Conservation (phyloP, 2,113 vertebrate genomes). For the Otis tarda region DNA sequence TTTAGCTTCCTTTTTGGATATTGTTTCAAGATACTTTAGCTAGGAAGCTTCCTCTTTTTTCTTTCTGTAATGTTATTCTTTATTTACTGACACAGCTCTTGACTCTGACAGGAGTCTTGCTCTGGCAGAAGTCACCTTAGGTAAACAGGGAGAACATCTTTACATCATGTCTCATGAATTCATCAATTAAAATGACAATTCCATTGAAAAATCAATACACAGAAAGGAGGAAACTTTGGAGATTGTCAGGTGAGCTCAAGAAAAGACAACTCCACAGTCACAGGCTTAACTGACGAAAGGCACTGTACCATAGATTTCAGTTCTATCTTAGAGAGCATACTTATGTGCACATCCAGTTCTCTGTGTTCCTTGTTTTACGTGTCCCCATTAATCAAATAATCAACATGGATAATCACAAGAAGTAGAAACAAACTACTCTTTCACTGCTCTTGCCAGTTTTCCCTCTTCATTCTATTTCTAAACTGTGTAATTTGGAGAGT, state of each 20-base stretch:
- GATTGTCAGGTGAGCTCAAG: background rate
- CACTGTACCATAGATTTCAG: background rate
- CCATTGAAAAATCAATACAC: background rate
- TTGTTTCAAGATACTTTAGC: background rate
- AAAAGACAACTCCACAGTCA: background rate
- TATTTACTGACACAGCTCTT: background rate
- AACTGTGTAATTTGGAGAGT: background rate
- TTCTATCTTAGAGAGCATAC: background rate
- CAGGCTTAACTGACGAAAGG: background rate
- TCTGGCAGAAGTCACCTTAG: background rate
- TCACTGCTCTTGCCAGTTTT: background rate
- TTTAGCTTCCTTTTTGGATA: background rate
- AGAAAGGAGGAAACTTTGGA: constrained; percentile 6
- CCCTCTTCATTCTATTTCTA: background rate
- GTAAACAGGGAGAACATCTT: background rate
- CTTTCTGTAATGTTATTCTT: background rate
- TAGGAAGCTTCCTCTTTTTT: background rate
- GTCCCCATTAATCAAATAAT: background rate
- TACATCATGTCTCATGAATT: background rate
- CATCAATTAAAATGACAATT: constrained; percentile 11
- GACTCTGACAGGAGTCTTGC: background rate
- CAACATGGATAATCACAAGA: background rate
- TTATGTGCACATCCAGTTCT: background rate
- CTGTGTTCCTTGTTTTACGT: background rate
- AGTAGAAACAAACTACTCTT: background rate